Evolutionary conservation across 1,140 invertebrate species (phyloP).

Genomic region (Camponotus vicinus): DNA sequence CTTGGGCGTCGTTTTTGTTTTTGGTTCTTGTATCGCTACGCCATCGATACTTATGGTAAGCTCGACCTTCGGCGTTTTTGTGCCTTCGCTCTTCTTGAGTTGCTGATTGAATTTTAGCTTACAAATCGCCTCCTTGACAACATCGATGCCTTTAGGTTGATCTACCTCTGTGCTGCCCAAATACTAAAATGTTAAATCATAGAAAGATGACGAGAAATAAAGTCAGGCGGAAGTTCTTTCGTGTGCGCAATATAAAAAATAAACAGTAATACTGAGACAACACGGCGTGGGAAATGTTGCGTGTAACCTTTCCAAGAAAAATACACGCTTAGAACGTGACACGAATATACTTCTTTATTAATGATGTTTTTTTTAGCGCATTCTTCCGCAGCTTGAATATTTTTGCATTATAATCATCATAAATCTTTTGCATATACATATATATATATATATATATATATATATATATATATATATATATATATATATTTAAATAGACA

Average conservation of each 20-base stretch:
- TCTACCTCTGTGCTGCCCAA: conserved; percentile 97
- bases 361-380: conserved; percentile 14
- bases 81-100: conserved; percentile 95
- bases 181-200: conserved; percentile 89
- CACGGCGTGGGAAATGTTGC: background rate
- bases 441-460: no score
- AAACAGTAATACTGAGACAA: background rate
- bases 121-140: conserved; percentile 97
- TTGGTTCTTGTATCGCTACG: conserved; percentile 95
- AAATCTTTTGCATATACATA: conserved; percentile 7
- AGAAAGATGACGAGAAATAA: conserved; percentile 62
- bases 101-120: conserved; percentile 98
- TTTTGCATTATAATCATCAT: conserved; percentile 25
- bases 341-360: conserved; percentile 29
- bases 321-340: background rate
- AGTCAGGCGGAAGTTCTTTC: conserved; percentile 9
- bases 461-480: no score
- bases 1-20: conserved; percentile 85
- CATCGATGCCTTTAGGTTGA: conserved; percentile 98
- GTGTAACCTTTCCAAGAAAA: conserved; percentile 11
- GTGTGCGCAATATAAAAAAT: conserved; percentile 4
- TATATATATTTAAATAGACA: background rate
- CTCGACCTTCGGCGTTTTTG: conserved; percentile 97
- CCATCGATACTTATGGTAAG: conserved; percentile 98
- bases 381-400: conserved; percentile 22